Percentiles rank a stretch among this genome's conserved stretches.
Conservation (phyloP, 2,797 vertebrate genomes). For the Spinus pinus region DNA sequence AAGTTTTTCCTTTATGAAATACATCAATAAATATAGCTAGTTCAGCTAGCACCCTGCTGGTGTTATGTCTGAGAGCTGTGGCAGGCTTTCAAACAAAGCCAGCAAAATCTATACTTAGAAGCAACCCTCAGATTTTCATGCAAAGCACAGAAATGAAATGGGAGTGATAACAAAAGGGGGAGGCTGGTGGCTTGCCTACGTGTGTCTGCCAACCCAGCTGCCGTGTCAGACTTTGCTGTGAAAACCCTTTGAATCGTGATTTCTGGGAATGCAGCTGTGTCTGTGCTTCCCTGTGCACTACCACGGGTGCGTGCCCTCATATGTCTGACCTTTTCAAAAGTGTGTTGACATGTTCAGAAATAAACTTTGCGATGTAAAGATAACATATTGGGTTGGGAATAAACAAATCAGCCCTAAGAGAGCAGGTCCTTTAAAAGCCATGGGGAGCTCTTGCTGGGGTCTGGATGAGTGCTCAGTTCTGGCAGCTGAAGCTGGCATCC, state of each 20-base stretch:
- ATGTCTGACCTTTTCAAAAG: conserved; percentile 74
- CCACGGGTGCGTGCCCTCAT: neutral
- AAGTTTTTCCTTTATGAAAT: conserved; percentile 61
- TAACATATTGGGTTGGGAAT: conserved; percentile 46
- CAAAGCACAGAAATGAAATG: neutral
- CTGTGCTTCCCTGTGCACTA: neutral
- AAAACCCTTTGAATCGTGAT: neutral
- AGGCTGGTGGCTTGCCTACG: neutral
- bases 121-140: neutral
- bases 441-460: neutral
- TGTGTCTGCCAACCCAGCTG: neutral
- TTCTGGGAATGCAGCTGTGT: conserved; percentile 37
- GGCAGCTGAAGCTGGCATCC: neutral
- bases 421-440: conserved; percentile 57
- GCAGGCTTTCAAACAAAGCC: conserved; percentile 44
- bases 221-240: neutral
- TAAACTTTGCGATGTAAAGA: conserved; percentile 67
- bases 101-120: conserved; percentile 44
- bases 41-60: conserved; percentile 33
- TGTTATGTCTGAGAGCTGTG: conserved; percentile 40
- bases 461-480: neutral
- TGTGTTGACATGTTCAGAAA: conserved; percentile 75
- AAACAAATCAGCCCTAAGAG: conserved; percentile 23
- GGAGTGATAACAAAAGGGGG: conserved; percentile 10
- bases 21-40: conserved; percentile 60